Evolutionary conservation across 2,797 vertebrate species (phyloP).

Genomic region (Diceros bicornis): DNA sequence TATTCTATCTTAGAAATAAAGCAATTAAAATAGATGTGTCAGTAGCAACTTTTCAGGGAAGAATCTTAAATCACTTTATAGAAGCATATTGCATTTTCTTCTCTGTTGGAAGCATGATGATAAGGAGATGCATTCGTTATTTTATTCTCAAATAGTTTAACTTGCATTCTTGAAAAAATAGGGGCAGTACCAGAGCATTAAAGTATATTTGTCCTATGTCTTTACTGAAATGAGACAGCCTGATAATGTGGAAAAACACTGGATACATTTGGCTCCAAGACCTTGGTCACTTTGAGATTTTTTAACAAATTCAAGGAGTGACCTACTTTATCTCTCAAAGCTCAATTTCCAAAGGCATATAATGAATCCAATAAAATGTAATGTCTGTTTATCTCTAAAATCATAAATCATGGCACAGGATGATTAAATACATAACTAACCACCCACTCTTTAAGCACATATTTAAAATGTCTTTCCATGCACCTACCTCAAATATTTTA

Average conservation of each 20-base stretch:
- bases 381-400: not conserved
- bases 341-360: not conserved
- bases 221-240: not conserved
- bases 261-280: not conserved
- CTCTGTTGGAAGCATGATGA: not conserved
- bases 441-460: not conserved
- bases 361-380: not conserved
- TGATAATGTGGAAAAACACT: not conserved
- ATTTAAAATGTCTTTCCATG: not conserved
- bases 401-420: not conserved
- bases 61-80: slow-evolving; percentile 9
- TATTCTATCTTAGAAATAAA: slow-evolving; percentile 38
- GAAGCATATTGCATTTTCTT: not conserved
- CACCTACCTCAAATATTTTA: not conserved
- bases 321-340: not conserved
- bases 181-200: not conserved
- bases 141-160: slow-evolving; percentile 16
- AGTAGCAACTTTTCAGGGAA: slow-evolving; percentile 5
- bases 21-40: not conserved
- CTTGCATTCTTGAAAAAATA: not conserved
- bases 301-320: not conserved
- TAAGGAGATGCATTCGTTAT: not conserved
- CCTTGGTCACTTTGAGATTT: not conserved
- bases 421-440: slow-evolving; percentile 8
- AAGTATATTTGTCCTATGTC: not conserved